Base-by-base conservation (phyloP, 2,888 invertebrate species). In the Megaustenia siamemsis region DNA sequence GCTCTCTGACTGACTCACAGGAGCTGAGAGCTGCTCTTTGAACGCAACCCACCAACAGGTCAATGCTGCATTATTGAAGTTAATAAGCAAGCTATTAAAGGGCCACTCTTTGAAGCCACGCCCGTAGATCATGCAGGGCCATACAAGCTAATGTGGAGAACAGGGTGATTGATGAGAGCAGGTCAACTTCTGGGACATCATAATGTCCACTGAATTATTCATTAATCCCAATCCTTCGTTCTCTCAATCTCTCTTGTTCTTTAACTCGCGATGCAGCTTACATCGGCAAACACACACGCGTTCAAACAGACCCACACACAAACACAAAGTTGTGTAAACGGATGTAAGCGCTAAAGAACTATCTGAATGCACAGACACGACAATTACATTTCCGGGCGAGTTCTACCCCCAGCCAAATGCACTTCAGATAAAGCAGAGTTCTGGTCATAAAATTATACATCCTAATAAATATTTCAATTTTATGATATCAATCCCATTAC, bases 191-290 rank as follows among this genome's bases (percentile, higher is more conserved):
- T 38, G 60, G 76, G 76, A 38, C 38, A 60, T 60, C 53, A 77
- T 77, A 60, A 77, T 77, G n/a, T 56, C 76, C 76, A 56, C 76
- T 77, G 56, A 77, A 77, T 77, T 77, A 77, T 77, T 77, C 76
- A 77, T 77, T 77, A 60, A 77, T 77, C 38, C 60, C 76, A 10
- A 71, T 71, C n/a, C 15, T 40, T 71, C 71, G 18, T 28, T 43
- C 71, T n/a, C 40, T 45, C 56, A 24, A 12, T 38, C 60, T 40
- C 76, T 40, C 56, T 56, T 12, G 45, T 49, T 73, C 32, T 73
- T 49, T 21, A 35, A 21, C 73, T 8, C n/a, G 76, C 56, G 40
- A 56, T 40, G 40, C 21, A 38, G 18, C n/a, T 40, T 56, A 24
- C 60, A 40, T n/a, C 2, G 28, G 32, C 28, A 35, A 15, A 32